These are phyloP conservation scores for Cyanocitta stelleri DNA, from an alignment of 2,113 vertebrate genomes.

Conservation along the genomic window DNA sequence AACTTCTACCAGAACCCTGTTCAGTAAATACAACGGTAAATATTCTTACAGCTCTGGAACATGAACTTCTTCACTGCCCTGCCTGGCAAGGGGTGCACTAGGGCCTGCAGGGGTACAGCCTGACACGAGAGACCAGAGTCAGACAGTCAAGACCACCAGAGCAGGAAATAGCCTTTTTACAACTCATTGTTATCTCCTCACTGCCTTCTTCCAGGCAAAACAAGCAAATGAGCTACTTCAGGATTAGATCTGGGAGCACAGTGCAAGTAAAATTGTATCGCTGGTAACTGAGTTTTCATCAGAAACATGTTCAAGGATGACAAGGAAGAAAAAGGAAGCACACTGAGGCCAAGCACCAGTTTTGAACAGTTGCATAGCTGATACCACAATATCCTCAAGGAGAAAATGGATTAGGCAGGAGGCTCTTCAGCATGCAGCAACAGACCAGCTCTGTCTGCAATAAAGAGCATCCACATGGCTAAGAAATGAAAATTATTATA, in stretches of 20 bases:
- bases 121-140: neutral
- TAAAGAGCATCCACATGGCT: neutral
- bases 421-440: neutral
- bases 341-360: neutral
- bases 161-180: slow-evolving; percentile 8
- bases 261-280: neutral
- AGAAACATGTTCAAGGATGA: neutral
- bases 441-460: neutral
- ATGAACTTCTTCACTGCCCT: neutral
- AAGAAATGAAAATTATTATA: neutral
- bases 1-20: neutral
- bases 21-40: neutral
- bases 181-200: neutral
- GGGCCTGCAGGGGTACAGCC: neutral
- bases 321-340: neutral
- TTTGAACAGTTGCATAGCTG: neutral
- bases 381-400: neutral
- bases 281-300: neutral
- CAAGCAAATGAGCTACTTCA: neutral
- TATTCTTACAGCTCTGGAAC: neutral
- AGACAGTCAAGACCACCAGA: neutral
- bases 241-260: neutral
- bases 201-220: neutral
- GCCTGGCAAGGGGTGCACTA: rapidly evolving
- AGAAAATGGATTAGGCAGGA: neutral